Conservation (phyloP, 2,797 vertebrate genomes). For the Brotula barbata region DNA sequence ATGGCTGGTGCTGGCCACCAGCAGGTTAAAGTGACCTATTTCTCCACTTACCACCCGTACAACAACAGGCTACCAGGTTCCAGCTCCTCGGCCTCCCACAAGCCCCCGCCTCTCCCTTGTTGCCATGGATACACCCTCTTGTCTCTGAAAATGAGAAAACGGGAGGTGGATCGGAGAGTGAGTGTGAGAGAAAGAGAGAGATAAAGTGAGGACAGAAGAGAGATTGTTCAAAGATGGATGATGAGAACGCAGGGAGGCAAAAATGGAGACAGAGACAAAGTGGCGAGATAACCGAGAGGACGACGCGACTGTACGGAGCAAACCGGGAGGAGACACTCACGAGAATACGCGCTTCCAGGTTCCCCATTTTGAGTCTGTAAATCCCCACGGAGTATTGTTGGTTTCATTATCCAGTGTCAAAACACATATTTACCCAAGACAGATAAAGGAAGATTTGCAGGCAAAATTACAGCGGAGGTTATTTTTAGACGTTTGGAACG, state of each 20-base stretch:
- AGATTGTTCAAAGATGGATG: conserved; percentile 58
- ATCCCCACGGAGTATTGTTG: conserved; percentile 62
- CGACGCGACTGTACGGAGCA: conserved; percentile 21
- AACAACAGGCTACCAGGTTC: conserved; percentile 56
- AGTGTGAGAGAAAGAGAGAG: conserved; percentile 44
- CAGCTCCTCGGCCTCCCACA: conserved; percentile 36
- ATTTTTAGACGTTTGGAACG: conserved; percentile 73
- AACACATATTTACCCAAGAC: conserved; percentile 66
- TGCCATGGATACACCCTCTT: conserved; percentile 83
- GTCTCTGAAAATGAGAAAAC: conserved; percentile 72
- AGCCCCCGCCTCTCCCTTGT: conserved; percentile 74
- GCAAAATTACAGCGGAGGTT: conserved; percentile 57
- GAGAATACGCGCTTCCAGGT: conserved; percentile 38
- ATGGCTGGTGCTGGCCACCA: conserved; percentile 40
- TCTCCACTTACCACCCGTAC: conserved; percentile 70
- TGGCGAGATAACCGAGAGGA: conserved; percentile 17
- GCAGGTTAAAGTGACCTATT: conserved; percentile 73
- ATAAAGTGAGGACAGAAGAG: conserved; percentile 50
- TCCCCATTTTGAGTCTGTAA: conserved; percentile 60
- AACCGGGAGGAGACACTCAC: conserved; percentile 32
- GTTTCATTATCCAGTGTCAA: conserved; percentile 67
- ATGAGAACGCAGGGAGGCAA: conserved; percentile 49
- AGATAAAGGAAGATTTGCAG: conserved; percentile 57
- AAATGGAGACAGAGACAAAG: conserved; percentile 39
- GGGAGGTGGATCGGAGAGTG: conserved; percentile 47